Evolutionary conservation across 2,113 vertebrate species (phyloP), one percentile per base, ranked within the genome.

Genomic region (Platycercus adscitus): DNA sequence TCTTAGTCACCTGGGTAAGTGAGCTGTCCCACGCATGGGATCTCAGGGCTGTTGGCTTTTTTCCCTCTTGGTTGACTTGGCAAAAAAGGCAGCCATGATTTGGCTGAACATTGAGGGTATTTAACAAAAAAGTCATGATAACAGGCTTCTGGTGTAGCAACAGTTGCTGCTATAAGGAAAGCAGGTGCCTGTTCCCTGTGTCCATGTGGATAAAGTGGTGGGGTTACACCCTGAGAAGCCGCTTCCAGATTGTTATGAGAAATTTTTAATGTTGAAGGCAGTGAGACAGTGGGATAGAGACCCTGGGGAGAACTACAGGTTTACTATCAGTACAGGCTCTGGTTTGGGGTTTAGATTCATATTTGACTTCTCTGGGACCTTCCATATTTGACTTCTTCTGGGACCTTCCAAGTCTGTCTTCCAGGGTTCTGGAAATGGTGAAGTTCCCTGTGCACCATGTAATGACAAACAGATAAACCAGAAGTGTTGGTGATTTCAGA

Each of bases 1-100:
- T 49, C 98, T 99, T 8, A 99, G 97, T 69, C 98, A 99, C 88
- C 98, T 99, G 93, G 99, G 99, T 99, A 89, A 98, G 98, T 88
- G 43, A 95, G 14, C 43, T 63, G 43, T 19, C 41, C 24, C 8
- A 1, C 35, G 58, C 28, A 4, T 1, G 4, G 28, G 17, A 5
- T 26, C 81, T 76, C 53, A 26, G 35, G 52, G 25, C 43, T 43
- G 13, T 2, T 70, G 28, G 2, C 23, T 79, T 92, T 72, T 52
- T 41, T 68, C 33, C 73, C 26, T 75, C n/a, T 75, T 35, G 7
- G 4, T 41, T 56, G n/a, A 13, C 41, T 39, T 47, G n/a, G 26
- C n/a, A 58, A 53, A 58, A 64, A 21, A 43, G 35, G 11, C 0
- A 6, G 12, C 4, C 11, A 6, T 17, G 25, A 6, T 16, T 49